A percentile compares a stretch with the other conserved stretches of the same genome.
Evolutionary conservation across 2,113 vertebrate genomes (phyloP).

Genomic region (Marmota flaviventris): DNA sequence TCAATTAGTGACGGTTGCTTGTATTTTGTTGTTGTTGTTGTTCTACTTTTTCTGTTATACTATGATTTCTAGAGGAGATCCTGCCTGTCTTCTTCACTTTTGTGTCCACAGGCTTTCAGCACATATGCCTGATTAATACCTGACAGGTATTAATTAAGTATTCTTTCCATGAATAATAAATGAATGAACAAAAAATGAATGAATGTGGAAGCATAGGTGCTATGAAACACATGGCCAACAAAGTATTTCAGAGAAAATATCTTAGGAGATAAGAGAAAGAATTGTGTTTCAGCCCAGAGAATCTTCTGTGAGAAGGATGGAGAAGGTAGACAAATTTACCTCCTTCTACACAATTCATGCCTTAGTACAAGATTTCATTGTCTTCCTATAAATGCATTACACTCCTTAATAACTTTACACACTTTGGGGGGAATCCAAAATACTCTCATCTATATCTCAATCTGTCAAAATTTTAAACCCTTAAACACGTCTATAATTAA

Average conservation of each 20-base stretch:
- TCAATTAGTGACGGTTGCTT: not conserved
- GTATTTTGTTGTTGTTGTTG: not conserved
- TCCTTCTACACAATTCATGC: not conserved
- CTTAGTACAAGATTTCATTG: not conserved
- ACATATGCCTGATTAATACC: not conserved
- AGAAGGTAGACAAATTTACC: not conserved
- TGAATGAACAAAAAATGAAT: not conserved
- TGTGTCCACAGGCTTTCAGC: not conserved
- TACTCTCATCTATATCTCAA: not conserved
- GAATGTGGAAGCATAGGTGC: not conserved
- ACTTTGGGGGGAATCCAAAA: not conserved
- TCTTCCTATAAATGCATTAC: not conserved
- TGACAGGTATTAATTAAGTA: not conserved
- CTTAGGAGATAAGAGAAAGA: not conserved
- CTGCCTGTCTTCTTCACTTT: not conserved
- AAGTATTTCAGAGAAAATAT: constrained; percentile 39
- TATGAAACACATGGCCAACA: not conserved
- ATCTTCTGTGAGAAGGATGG: not conserved
- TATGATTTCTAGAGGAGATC: not conserved
- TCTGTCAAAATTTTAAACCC: not conserved
- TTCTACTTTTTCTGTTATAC: not conserved
- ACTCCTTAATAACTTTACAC: not conserved
- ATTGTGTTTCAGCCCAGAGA: not conserved
- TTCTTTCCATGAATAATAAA: not conserved
- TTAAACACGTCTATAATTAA: not conserved